Percentiles rank a stretch among this genome's conserved stretches.
These are phyloP conservation scores for Drosophila borborema DNA, from an alignment of 2,888 invertebrate genomes.

Conservation along the genomic window DNA sequence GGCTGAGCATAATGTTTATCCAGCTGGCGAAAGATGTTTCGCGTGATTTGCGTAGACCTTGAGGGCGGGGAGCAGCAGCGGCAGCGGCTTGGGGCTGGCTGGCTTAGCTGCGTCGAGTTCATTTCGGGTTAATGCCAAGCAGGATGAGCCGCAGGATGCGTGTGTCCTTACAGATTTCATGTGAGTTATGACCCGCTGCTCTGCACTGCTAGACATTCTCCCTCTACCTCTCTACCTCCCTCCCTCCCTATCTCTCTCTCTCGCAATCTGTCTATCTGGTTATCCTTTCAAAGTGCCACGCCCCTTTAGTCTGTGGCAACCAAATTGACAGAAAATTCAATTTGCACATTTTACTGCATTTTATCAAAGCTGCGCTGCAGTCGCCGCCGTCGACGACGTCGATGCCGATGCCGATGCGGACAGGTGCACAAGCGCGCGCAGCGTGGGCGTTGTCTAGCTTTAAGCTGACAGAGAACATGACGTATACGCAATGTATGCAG, in stretches of 20 bases:
- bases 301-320: constrained; percentile 31
- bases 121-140: constrained; percentile 75
- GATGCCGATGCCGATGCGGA: background rate
- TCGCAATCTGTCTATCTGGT: constrained; percentile 4
- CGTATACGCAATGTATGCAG: constrained; percentile 39
- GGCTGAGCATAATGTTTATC: constrained; percentile 72
- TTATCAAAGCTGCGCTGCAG: constrained; percentile 41
- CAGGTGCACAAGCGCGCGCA: background rate
- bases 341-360: constrained; percentile 78
- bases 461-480: constrained; percentile 62
- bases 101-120: constrained; percentile 51
- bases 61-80: background rate
- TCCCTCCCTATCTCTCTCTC: too few relatives aligned
- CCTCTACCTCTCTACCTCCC: background rate
- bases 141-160: constrained; percentile 67
- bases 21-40: constrained; percentile 77
- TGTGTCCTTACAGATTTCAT: constrained; percentile 75
- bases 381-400: background rate
- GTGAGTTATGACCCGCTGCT: constrained; percentile 69
- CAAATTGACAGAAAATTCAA: constrained; percentile 74
- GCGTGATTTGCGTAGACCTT: constrained; percentile 68
- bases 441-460: constrained; percentile 23
- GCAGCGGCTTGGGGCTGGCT: background rate
- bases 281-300: constrained; percentile 28
- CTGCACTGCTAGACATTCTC: constrained; percentile 51